phyloP scores from a whole-genome alignment of 2,797 vertebrate genomes.

The Denticeps clupeoides region DNA sequence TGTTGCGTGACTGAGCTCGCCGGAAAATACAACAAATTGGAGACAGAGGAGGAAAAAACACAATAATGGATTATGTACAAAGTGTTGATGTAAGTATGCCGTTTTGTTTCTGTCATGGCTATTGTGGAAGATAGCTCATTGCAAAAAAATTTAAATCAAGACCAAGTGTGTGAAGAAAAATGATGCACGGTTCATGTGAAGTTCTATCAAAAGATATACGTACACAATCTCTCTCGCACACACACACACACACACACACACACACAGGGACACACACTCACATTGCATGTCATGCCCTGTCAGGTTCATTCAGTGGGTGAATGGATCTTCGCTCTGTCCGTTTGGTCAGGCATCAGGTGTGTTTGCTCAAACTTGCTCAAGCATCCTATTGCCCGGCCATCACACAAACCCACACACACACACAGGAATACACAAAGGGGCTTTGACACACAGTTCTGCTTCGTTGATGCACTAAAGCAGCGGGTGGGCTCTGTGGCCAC shows the following conservation, averaged over 20 bases:
- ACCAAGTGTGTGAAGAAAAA: no score
- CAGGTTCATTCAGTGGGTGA: conserved; percentile 13
- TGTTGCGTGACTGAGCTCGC: no score
- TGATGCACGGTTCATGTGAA: no score
- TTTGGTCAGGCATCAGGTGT: conserved; percentile 16
- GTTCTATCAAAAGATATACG: conserved; percentile 2
- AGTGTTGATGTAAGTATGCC: no score
- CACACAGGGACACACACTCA: conserved; percentile 1
- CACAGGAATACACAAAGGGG: background rate
- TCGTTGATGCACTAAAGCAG: conserved; percentile 5
- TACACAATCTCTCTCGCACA: conserved; percentile 4
- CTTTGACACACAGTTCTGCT: background rate
- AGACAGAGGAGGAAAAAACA: no score
- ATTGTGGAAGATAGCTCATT: no score
- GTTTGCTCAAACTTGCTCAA: conserved; percentile 11
- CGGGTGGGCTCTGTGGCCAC: conserved; percentile 1
- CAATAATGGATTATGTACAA: no score
- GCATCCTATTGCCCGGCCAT: conserved; percentile 5
- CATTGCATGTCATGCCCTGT: conserved; percentile 2
- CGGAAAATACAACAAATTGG: no score
- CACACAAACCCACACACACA: background rate
- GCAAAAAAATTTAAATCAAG: no score
- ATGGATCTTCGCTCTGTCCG: conserved; percentile 11
- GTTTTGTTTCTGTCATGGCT: no score
- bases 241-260: conserved; percentile 1